Conservation (phyloP, 2,113 vertebrate genomes). For the Microtus oregoni region DNA sequence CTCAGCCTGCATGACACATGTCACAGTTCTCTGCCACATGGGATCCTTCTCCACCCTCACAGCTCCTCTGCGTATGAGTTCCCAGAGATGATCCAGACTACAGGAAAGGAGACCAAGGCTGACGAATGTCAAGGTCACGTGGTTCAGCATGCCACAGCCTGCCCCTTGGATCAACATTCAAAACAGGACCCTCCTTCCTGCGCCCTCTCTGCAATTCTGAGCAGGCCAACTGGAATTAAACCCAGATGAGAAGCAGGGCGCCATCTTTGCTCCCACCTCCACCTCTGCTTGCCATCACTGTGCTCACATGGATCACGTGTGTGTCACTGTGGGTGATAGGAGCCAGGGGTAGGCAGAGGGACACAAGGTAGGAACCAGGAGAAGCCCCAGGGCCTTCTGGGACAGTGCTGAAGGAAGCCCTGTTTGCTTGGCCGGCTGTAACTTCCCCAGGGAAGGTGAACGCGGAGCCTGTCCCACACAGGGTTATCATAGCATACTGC, state of each 20-base stretch:
- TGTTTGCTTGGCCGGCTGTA: accelerated
- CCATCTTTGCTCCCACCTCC: background rate
- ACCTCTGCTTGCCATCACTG: background rate
- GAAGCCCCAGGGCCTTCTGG: background rate
- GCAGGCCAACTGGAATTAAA: background rate
- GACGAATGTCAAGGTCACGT: accelerated
- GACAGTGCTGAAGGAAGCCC: accelerated
- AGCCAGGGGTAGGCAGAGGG: background rate
- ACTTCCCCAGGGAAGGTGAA: accelerated
- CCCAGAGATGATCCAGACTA: background rate
- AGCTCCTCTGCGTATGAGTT: accelerated
- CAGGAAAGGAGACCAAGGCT: background rate
- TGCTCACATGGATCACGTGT: accelerated
- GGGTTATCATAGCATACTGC: accelerated
- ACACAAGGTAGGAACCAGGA: background rate
- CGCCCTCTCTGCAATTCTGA: background rate
- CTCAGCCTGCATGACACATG: background rate
- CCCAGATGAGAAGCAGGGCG: background rate
- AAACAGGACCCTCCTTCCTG: background rate
- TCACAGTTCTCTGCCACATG: background rate
- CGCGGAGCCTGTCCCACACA: accelerated
- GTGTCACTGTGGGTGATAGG: background rate
- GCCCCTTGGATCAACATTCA: background rate
- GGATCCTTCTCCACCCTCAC: background rate
- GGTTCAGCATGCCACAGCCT: background rate